These are phyloP conservation scores for Medauroidea extradentata DNA, from an alignment of 1,140 invertebrate genomes.

Conservation along the genomic window DNA sequence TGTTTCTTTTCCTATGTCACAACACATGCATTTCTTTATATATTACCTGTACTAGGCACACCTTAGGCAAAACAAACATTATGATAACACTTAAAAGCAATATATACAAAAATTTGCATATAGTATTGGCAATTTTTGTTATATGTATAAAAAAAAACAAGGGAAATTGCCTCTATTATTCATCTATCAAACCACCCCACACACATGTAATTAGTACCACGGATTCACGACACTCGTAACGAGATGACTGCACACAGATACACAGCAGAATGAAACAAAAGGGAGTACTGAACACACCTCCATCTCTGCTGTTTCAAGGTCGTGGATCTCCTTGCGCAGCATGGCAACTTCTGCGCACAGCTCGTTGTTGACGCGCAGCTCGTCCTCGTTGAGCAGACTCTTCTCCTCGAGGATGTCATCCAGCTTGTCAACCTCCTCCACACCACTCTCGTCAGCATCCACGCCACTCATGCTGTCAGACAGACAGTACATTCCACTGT, in stretches of 20 bases:
- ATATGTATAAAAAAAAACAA: too few relatives aligned
- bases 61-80: too few relatives aligned
- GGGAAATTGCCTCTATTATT: too few relatives aligned
- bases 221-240: too few relatives aligned
- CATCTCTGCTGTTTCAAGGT: slow-evolving; percentile 73
- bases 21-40: too few relatives aligned
- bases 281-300: slow-evolving; percentile 54
- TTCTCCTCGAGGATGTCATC: slow-evolving; percentile 8
- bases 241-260: not conserved
- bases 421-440: slow-evolving; percentile 1
- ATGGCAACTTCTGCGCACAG: slow-evolving; percentile 74
- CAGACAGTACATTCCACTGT: not conserved
- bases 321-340: slow-evolving; percentile 73
- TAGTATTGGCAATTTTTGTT: too few relatives aligned
- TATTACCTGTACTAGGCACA: too few relatives aligned
- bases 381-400: slow-evolving; percentile 39
- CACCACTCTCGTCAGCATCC: not conserved
- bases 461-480: not conserved
- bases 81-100: too few relatives aligned
- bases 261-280: not conserved
- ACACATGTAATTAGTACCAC: too few relatives aligned
- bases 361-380: slow-evolving; percentile 50
- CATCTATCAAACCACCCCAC: too few relatives aligned
- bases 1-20: too few relatives aligned
- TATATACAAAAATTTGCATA: too few relatives aligned